phyloP scores from a whole-genome alignment of 2,888 invertebrate genomes.

The Ennomos fuscantarius region DNA sequence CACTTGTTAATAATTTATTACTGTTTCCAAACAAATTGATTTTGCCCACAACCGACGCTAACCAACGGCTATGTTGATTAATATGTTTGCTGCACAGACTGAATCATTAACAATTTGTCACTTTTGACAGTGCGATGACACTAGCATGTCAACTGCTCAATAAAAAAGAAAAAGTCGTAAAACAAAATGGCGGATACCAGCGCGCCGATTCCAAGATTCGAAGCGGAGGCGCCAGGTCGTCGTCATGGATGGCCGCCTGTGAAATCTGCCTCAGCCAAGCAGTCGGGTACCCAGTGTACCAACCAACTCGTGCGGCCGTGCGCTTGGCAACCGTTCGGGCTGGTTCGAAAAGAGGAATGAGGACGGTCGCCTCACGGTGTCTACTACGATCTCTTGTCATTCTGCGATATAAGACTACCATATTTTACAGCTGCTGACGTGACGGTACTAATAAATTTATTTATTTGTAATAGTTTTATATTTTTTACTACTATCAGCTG shows the following conservation, averaged over 20 bases:
- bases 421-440: constrained; percentile 5
- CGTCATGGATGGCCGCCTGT: constrained; percentile 32
- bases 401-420: not conserved
- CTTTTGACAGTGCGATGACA: constrained; percentile 29
- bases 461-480: too few relatives aligned
- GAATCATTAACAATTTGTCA: constrained; percentile 11
- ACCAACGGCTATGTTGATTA: not conserved
- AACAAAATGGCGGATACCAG: constrained; percentile 20
- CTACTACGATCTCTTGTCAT: not conserved
- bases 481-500: too few relatives aligned
- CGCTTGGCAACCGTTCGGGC: constrained; percentile 2
- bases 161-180: constrained; percentile 25
- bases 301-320: not conserved
- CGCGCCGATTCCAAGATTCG: constrained; percentile 17
- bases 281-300: too few relatives aligned
- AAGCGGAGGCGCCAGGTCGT: constrained; percentile 27
- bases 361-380: constrained; percentile 6
- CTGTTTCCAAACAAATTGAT: too few relatives aligned
- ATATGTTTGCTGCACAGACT: constrained; percentile 4
- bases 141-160: constrained; percentile 14
- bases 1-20: too few relatives aligned
- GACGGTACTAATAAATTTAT: too few relatives aligned
- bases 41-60: too few relatives aligned
- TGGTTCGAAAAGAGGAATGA: constrained; percentile 22
- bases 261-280: constrained; percentile 24